Conservation (phyloP, 2,888 invertebrate genomes). For the Ophraella communa region DNA sequence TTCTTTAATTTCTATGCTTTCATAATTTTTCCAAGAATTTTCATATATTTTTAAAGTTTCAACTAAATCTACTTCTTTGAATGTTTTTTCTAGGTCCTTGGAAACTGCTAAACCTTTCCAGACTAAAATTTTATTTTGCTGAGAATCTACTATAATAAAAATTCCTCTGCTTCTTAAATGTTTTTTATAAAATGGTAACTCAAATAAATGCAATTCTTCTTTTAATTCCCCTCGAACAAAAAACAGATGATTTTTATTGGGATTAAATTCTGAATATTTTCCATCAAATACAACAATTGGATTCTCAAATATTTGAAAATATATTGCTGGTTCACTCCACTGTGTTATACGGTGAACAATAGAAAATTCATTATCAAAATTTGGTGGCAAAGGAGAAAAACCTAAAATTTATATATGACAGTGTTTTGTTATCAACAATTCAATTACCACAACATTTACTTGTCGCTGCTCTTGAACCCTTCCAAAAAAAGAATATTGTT, state of each 20-base stretch:
- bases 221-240: slow-evolving; percentile 42
- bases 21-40: slow-evolving; percentile 34
- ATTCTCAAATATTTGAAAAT: slow-evolving; percentile 42
- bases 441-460: slow-evolving; percentile 15
- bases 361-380: slow-evolving; percentile 40
- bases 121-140: slow-evolving; percentile 31
- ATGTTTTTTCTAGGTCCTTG: not conserved
- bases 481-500: slow-evolving; percentile 45
- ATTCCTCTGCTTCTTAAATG: slow-evolving; percentile 43
- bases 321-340: slow-evolving; percentile 47
- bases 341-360: slow-evolving; percentile 44
- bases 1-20: slow-evolving; percentile 35
- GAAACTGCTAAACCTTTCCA: slow-evolving; percentile 41
- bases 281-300: slow-evolving; percentile 37
- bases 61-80: slow-evolving; percentile 21
- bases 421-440: not conserved
- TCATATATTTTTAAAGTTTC: slow-evolving; percentile 25
- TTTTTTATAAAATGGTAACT: slow-evolving; percentile 39
- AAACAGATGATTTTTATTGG: slow-evolving; percentile 36
- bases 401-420: not conserved
- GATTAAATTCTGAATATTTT: slow-evolving; percentile 31
- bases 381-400: slow-evolving; percentile 43
- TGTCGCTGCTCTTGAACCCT: slow-evolving; percentile 43
- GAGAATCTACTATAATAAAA: slow-evolving; percentile 40
- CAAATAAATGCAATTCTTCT: slow-evolving; percentile 44